phyloP scores from a whole-genome alignment of 2,888 invertebrate species.

The Adelphocoris suturalis region DNA sequence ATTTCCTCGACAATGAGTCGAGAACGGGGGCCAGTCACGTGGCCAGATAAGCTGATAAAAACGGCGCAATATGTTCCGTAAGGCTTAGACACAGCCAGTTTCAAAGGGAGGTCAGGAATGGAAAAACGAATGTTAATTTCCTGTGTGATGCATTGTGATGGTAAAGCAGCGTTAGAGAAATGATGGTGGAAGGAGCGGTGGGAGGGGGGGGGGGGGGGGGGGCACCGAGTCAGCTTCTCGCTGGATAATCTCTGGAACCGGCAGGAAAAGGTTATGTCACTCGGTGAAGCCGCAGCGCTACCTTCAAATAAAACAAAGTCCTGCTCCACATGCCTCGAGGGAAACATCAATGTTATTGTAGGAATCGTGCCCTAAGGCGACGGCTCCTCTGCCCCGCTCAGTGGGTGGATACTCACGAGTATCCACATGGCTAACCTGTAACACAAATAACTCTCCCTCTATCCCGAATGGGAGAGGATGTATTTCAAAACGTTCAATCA shows the following conservation, averaged over 20 bases:
- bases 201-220: neutral
- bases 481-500: too few species aligned
- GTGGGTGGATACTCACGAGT: neutral
- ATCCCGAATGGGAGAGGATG: too few species aligned
- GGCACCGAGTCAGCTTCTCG: neutral
- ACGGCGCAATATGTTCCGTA: slow-evolving; percentile 59
- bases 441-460: too few species aligned
- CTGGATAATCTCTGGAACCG: slow-evolving; percentile 11
- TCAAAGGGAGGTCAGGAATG: neutral
- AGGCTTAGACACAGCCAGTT: slow-evolving; percentile 1
- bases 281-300: neutral
- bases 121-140: slow-evolving; percentile 62
- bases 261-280: slow-evolving; percentile 25
- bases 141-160: slow-evolving; percentile 58
- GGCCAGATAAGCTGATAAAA: slow-evolving; percentile 69
- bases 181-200: neutral
- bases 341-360: slow-evolving; percentile 30
- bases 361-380: slow-evolving; percentile 16
- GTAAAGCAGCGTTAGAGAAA: slow-evolving; percentile 6
- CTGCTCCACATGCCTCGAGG: neutral
- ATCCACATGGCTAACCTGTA: too few species aligned
- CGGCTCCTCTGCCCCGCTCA: neutral
- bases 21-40: slow-evolving; percentile 57
- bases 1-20: slow-evolving; percentile 68
- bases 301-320: neutral